Conservation (phyloP, 1,140 invertebrate species). For the Sycophaga agraensis region DNA sequence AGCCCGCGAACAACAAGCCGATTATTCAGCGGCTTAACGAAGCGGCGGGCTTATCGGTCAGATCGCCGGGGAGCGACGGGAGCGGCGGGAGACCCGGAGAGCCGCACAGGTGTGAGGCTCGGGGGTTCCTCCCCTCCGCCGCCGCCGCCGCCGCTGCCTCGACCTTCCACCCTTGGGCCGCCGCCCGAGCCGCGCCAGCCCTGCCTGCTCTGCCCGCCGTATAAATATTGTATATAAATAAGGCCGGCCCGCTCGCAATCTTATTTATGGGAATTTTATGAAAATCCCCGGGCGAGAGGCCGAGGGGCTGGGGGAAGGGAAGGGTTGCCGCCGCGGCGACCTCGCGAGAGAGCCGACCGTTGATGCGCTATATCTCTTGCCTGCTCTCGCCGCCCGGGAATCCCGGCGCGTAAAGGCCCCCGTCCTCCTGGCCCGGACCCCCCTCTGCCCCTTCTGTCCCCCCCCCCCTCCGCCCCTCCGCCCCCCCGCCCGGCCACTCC, state of each 20-base stretch:
- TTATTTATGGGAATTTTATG: conserved; percentile 53
- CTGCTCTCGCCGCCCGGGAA: conserved; percentile 13
- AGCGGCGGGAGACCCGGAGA: background rate
- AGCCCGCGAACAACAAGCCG: conserved; percentile 31
- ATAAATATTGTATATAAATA: conserved; percentile 54
- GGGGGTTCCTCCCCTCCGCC: background rate
- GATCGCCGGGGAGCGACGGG: conserved; percentile 21
- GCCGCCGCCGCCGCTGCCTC: background rate
- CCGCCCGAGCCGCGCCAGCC: conserved; percentile 39
- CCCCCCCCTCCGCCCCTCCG: background rate
- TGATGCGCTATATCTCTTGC: conserved; percentile 21
- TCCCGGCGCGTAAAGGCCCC: conserved; percentile 1
- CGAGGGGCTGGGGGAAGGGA: background rate
- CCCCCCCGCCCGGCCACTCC: background rate
- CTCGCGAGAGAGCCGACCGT: conserved; percentile 17
- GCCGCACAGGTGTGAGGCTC: conserved; percentile 19
- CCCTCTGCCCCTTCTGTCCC: background rate
- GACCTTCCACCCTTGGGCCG: conserved; percentile 29
- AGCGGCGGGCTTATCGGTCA: conserved; percentile 32
- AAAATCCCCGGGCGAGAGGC: conserved; percentile 35
- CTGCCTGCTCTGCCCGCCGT: conserved; percentile 47
- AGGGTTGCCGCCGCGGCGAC: conserved; percentile 22
- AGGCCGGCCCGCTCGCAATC: conserved; percentile 32
- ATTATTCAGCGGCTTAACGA: conserved; percentile 33
- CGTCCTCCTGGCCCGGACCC: too few species aligned